Percentiles rank a stretch among this genome's conserved stretches.
phyloP scores from a whole-genome alignment of 1,140 invertebrate species.

The Atta texana region DNA sequence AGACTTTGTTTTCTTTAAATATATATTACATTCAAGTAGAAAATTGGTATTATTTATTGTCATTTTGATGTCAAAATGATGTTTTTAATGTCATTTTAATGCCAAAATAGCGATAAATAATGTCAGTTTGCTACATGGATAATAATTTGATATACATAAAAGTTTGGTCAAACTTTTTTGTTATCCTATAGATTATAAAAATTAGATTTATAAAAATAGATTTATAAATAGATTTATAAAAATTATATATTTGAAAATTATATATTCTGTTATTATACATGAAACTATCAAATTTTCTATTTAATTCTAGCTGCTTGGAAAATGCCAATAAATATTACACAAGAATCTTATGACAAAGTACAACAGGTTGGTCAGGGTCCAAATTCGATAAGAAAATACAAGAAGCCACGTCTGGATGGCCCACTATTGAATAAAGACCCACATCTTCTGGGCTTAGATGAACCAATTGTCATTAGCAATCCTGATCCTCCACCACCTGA shows the following conservation, averaged over 20 bases:
- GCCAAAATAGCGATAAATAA: too few species aligned
- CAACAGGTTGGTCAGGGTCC: slow-evolving; percentile 88
- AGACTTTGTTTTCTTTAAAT: too few species aligned
- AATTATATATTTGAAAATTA: not conserved
- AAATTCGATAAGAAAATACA: slow-evolving; percentile 84
- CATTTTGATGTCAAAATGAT: too few species aligned
- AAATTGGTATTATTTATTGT: too few species aligned
- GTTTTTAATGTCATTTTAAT: too few species aligned
- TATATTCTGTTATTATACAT: not conserved
- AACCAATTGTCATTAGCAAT: slow-evolving; percentile 84
- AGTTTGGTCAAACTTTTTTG: too few species aligned
- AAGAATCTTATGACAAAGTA: slow-evolving; percentile 93
- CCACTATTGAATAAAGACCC: slow-evolving; percentile 83
- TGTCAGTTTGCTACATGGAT: too few species aligned
- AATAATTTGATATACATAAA: too few species aligned
- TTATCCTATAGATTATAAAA: not conserved
- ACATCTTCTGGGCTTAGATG: slow-evolving; percentile 83
- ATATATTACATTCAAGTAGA: too few species aligned
- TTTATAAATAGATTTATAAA: not conserved
- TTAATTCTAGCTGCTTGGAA: slow-evolving; percentile 93
- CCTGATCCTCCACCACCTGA: slow-evolving; percentile 84
- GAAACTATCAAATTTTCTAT: not conserved
- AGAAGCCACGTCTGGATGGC: slow-evolving; percentile 84
- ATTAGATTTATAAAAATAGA: not conserved
- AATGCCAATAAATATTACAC: slow-evolving; percentile 95